Evolutionary conservation across 2,113 vertebrate genomes (phyloP), one percentile per base, ranked within the genome.

Genomic region (Arvicanthis niloticus): DNA sequence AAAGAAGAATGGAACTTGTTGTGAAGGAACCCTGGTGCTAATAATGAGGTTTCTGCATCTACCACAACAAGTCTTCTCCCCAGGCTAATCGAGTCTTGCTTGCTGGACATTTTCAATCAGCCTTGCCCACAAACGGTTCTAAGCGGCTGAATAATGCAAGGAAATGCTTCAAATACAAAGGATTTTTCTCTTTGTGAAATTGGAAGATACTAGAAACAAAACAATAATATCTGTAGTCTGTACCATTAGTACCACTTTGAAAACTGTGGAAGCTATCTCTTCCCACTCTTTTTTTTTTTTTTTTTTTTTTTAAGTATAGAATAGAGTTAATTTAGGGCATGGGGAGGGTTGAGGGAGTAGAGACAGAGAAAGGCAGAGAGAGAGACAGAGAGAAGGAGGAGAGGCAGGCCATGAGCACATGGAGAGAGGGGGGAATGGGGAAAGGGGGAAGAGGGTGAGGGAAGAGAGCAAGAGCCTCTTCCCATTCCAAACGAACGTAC

Each of bases 41-140:
- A 96, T 95, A 95, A 96, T 96, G 96, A 97, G 93, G 89, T 96
- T 96, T 91, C 95, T 88, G n/a, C 48, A 12, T 93, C 68, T 85
- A 91, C 95, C 86, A 89, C 67, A 10, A 89, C 67, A 10, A 34
- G 92, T 91, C 68, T 91, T 95, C 76, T 98, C 92, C 86, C 77
- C 76, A 80, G 93, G 90, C 95, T 75, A 80, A 58, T 45, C 73
- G 70, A 11, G 1, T 48, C 45, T 94, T 21, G 68, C 34, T 93
- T 82, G 82, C 91, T 37, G 93, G 93, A 95, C 86, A n/a, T 92
- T 91, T 93, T 91, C 97, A 70, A 5, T 95, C 89, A 72, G 85
- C 42, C 1, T 70, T 65, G 45, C 75, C 56, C 62, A 37, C 82
- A 92, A 70, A 75, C 92, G 96, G n/a, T 86, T 76, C 70, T 65